These are phyloP conservation scores for Coptodon bakossiorum DNA, from an alignment of 2,113 vertebrate genomes.

Conservation along the genomic window DNA sequence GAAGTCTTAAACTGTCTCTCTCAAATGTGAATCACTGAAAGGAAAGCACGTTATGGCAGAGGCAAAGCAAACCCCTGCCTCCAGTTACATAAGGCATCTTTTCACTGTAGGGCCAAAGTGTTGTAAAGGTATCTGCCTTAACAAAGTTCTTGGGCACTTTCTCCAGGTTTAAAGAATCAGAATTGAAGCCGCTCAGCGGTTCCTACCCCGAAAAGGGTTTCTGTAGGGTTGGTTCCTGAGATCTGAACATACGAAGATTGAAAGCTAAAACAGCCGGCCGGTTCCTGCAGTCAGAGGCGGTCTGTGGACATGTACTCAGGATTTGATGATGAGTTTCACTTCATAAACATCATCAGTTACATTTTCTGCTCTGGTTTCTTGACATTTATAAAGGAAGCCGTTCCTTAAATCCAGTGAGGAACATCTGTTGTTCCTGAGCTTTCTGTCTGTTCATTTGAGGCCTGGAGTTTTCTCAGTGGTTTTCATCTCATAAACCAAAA, in stretches of 20 bases:
- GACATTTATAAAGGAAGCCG: background rate
- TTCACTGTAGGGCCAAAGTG: background rate
- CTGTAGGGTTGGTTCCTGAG: background rate
- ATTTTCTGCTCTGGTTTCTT: background rate
- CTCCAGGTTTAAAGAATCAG: background rate
- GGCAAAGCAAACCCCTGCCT: background rate
- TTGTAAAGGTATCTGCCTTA: background rate
- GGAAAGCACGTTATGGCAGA: background rate
- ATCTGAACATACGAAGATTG: background rate
- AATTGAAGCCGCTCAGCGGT: background rate
- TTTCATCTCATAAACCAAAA: background rate
- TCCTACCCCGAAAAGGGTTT: background rate
- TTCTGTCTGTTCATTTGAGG: background rate
- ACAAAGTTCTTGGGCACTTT: background rate
- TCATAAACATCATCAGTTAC: background rate
- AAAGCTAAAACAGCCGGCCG: background rate
- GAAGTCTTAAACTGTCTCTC: background rate
- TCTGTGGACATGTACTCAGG: background rate
- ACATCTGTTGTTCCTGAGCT: background rate
- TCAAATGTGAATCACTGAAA: background rate
- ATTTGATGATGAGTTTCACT: background rate
- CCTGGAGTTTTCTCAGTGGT: background rate
- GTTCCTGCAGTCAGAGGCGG: background rate
- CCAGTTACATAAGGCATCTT: background rate
- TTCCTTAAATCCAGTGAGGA: background rate